A percentile compares a stretch with the other conserved stretches of the same genome.
Evolutionary conservation across 2,888 invertebrate species (phyloP).

Genomic region (Euplexia lucipara): DNA sequence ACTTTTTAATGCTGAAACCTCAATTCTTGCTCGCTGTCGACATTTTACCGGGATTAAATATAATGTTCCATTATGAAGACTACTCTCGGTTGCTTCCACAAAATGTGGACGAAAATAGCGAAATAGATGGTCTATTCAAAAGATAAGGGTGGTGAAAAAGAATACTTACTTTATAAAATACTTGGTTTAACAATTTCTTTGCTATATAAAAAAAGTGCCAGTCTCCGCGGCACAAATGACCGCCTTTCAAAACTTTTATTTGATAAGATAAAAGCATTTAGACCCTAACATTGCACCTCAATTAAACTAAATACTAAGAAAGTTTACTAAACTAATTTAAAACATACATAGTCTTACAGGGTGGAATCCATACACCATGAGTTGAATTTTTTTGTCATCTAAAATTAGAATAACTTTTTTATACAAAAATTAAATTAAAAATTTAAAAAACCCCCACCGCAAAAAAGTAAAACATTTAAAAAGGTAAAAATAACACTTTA

Average conservation of each 20-base stretch:
- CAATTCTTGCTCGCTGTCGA: constrained; percentile 35
- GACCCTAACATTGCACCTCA: not conserved
- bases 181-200: not conserved
- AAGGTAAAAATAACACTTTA: too few species aligned
- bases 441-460: too few species aligned
- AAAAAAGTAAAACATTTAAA: too few species aligned
- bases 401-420: too few species aligned
- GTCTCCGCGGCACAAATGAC: not conserved
- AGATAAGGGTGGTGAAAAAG: constrained; percentile 13
- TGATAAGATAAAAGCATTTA: not conserved
- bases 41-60: constrained; percentile 49
- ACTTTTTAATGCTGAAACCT: constrained; percentile 37
- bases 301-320: too few species aligned
- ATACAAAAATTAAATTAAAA: too few species aligned
- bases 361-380: too few species aligned
- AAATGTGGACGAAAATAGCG: constrained; percentile 27
- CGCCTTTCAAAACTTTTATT: not conserved
- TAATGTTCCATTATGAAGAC: constrained; percentile 32
- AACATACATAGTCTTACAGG: too few species aligned
- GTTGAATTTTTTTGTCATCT: too few species aligned
- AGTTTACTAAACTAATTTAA: too few species aligned
- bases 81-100: constrained; percentile 12
- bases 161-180: constrained; percentile 10
- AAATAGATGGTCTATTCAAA: constrained; percentile 11
- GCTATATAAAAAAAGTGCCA: not conserved